phyloP scores from a whole-genome alignment of 2,797 vertebrate species.

The Pangasius mekongensis region DNA sequence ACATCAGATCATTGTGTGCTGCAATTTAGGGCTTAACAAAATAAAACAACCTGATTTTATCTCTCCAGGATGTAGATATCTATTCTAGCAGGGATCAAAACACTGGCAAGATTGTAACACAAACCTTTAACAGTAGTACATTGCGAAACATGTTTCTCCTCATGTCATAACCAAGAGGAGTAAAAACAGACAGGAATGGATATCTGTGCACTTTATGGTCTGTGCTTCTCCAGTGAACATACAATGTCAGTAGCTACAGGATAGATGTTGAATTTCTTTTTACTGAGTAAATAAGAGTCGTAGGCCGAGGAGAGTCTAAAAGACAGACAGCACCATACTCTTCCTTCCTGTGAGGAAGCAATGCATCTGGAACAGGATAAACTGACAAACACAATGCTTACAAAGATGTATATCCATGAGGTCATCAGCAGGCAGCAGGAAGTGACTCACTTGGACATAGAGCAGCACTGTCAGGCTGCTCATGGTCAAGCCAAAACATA shows the following conservation, averaged over 20 bases:
- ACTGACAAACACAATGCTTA: conserved; percentile 39
- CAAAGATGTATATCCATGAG: conserved; percentile 40
- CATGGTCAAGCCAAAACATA: conserved; percentile 20
- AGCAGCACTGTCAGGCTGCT: conserved; percentile 8
- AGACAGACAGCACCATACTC: conserved; percentile 32
- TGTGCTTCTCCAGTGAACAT: not conserved
- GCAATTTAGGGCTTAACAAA: conserved; percentile 6
- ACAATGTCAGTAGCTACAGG: not conserved
- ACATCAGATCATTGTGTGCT: conserved; percentile 17
- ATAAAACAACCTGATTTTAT: conserved; percentile 41
- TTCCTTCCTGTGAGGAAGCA: conserved; percentile 57
- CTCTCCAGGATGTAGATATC: conserved; percentile 19
- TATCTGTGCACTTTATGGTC: not conserved
- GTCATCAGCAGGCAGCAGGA: conserved; percentile 26
- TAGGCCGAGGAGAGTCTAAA: conserved; percentile 22
- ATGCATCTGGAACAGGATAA: conserved; percentile 8
- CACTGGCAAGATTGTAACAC: not conserved
- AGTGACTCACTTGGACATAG: not conserved
- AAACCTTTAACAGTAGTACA: not conserved
- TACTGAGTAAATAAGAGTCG: conserved; percentile 28
- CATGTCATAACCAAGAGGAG: not conserved
- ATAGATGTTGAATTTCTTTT: not conserved
- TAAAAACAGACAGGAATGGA: not conserved
- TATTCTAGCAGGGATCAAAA: not conserved
- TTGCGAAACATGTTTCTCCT: not conserved